Percentiles rank a stretch among this genome's conserved stretches.
phyloP scores from a whole-genome alignment of 1,140 invertebrate genomes.

The Cyclina sinensis region DNA sequence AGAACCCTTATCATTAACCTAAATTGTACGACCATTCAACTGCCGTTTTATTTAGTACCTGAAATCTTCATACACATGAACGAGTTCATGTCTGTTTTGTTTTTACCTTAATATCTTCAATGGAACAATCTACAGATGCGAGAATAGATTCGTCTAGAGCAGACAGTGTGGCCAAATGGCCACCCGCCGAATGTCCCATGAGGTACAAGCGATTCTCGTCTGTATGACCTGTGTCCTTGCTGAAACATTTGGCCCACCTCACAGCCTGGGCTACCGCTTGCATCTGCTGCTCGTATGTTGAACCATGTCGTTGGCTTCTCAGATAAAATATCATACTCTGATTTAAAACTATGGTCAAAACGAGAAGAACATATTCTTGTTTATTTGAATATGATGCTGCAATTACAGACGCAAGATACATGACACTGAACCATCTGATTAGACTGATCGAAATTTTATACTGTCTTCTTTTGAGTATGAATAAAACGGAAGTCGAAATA shows the following conservation, averaged over 20 bases:
- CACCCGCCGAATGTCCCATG: slow-evolving; percentile 71
- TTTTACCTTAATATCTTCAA: slow-evolving; percentile 40
- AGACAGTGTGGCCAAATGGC: slow-evolving; percentile 62
- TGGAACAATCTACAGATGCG: not conserved
- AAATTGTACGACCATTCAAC: too few relatives aligned
- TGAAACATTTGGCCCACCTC: slow-evolving; percentile 49
- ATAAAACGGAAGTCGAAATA: not conserved
- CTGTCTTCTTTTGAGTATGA: not conserved
- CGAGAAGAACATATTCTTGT: not conserved
- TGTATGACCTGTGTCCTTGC: slow-evolving; percentile 7
- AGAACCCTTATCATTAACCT: too few relatives aligned
- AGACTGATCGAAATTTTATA: not conserved
- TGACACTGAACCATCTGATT: not conserved
- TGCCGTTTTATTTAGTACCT: too few relatives aligned
- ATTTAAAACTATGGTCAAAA: slow-evolving; percentile 24
- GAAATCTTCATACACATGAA: too few relatives aligned
- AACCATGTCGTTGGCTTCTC: not conserved
- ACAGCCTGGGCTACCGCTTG: slow-evolving; percentile 55
- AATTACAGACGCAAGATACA: not conserved
- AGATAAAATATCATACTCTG: slow-evolving; percentile 31
- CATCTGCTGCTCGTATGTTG: slow-evolving; percentile 41
- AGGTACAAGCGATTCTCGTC: slow-evolving; percentile 38
- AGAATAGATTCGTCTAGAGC: slow-evolving; percentile 43
- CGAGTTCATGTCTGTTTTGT: too few relatives aligned
- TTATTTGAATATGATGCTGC: not conserved